Evolutionary conservation across 1,140 invertebrate genomes (phyloP).

Genomic region (Orchestia grillus): DNA sequence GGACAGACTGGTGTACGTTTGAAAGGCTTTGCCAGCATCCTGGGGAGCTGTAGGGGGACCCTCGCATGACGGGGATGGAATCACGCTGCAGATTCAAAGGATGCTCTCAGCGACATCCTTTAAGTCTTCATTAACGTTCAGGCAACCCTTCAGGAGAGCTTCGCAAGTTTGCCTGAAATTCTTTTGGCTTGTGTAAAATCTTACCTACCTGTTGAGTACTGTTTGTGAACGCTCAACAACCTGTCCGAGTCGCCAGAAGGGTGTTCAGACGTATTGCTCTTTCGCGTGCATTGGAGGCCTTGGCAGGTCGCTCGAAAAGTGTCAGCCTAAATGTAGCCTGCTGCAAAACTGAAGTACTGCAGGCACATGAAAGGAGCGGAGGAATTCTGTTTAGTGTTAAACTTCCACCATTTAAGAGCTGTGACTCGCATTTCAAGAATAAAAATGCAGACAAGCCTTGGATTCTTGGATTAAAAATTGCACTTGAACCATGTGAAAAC

Average conservation of each 20-base stretch:
- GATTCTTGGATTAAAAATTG: background rate
- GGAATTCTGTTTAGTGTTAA: background rate
- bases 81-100: background rate
- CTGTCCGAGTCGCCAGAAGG: background rate
- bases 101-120: background rate
- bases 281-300: background rate
- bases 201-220: background rate
- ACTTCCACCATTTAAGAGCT: background rate
- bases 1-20: background rate
- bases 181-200: background rate
- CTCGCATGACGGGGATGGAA: background rate
- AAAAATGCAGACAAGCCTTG: background rate
- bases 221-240: background rate
- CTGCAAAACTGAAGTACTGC: background rate
- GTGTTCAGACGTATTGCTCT: background rate
- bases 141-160: background rate
- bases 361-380: background rate
- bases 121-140: background rate
- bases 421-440: background rate
- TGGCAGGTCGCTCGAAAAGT: background rate
- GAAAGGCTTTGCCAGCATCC: background rate
- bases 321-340: no score
- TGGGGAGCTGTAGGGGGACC: background rate
- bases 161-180: background rate
- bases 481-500: background rate